phyloP scores from a whole-genome alignment of 2,113 vertebrate species.

The Serinus canaria region DNA sequence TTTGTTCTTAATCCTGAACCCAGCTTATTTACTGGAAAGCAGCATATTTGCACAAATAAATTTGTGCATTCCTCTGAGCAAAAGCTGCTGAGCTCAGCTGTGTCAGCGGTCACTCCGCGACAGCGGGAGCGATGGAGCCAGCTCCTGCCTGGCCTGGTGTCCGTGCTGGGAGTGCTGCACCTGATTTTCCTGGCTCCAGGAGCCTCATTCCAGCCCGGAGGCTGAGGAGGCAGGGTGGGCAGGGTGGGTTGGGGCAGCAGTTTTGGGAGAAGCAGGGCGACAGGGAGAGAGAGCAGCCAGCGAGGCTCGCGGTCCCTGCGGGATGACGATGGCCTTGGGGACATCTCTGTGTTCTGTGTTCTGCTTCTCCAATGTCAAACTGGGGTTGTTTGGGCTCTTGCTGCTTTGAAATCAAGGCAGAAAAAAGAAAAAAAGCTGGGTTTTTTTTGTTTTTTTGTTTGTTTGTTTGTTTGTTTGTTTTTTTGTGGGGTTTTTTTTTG shows the following conservation, averaged over 20 bases:
- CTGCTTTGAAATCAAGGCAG: neutral
- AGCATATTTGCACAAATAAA: neutral
- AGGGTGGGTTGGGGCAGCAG: neutral
- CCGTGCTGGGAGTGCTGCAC: neutral
- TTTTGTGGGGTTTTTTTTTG: no score
- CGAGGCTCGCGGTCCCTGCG: fast-evolving
- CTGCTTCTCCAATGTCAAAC: neutral
- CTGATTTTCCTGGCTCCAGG: neutral
- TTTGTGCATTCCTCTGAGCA: neutral
- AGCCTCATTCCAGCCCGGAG: neutral
- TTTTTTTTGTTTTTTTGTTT: no score
- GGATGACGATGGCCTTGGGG: neutral
- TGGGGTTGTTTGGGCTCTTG: neutral
- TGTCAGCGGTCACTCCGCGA: fast-evolving
- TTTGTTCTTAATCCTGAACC: neutral
- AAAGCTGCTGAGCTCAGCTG: fast-evolving
- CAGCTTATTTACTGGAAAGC: neutral
- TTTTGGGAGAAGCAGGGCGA: neutral
- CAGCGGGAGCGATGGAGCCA: fast-evolving
- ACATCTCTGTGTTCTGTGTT: neutral
- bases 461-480: no score
- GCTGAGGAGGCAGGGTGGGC: neutral
- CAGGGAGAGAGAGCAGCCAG: neutral
- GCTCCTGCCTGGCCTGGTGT: fast-evolving
- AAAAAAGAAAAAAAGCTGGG: no score